Conservation (phyloP, 2,888 invertebrate species). For the Netelia fuscicornis region DNA sequence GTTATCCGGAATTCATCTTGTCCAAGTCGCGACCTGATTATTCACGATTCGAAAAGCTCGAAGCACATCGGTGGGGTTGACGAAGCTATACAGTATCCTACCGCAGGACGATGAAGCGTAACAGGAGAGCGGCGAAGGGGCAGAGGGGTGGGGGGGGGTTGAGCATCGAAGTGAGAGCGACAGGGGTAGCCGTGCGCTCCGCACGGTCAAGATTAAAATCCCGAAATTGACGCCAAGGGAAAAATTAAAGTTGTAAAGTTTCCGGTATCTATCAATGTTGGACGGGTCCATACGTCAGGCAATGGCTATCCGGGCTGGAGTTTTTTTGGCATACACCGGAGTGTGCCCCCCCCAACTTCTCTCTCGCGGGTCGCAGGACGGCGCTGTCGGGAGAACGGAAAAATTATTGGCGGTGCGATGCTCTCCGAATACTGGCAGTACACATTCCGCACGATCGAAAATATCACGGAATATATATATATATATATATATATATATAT, state of each 20-base stretch:
- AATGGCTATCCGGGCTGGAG: conserved; percentile 69
- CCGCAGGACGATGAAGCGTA: neutral
- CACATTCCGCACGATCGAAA: conserved; percentile 59
- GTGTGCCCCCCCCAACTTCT: conserved; percentile 15
- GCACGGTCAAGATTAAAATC: conserved; percentile 75
- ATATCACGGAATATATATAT: conserved; percentile 35
- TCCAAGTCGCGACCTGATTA: conserved; percentile 56
- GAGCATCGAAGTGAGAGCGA: conserved; percentile 19
- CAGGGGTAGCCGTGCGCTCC: conserved; percentile 19
- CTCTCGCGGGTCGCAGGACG: conserved; percentile 13
- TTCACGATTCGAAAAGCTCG: conserved; percentile 48
- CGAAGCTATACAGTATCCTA: conserved; percentile 8
- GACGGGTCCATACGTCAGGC: conserved; percentile 80
- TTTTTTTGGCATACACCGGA: conserved; percentile 22
- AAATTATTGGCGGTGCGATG: conserved; percentile 74
- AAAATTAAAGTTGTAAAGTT: conserved; percentile 80
- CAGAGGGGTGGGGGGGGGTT: neutral
- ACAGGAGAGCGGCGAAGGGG: neutral
- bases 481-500: neutral
- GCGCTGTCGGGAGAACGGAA: conserved; percentile 64
- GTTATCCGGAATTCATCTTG: neutral
- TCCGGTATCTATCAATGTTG: conserved; percentile 79
- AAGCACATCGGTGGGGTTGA: conserved; percentile 27
- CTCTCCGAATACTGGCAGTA: conserved; percentile 46
- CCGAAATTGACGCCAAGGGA: conserved; percentile 75